Percentiles rank a stretch among this genome's conserved stretches.
Evolutionary conservation across 2,888 invertebrate species (phyloP).

Genomic region (Sphinx pinastri): DNA sequence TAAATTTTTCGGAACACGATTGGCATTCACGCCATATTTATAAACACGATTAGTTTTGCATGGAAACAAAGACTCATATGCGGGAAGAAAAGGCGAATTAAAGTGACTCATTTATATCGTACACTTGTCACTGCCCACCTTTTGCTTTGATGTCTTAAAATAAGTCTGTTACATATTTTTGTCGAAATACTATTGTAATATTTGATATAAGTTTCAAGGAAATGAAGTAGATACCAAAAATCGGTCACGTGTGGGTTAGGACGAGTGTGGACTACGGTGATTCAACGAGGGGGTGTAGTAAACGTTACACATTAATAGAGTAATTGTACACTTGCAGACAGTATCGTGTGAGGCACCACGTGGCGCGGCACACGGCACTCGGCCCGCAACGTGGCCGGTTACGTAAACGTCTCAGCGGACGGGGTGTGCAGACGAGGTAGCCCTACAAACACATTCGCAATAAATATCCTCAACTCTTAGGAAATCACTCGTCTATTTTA

Average conservation of each 20-base stretch:
- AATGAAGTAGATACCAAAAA: too few relatives aligned
- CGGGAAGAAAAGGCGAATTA: constrained; percentile 8
- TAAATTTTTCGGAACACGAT: constrained; percentile 32
- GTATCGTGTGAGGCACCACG: constrained; percentile 57
- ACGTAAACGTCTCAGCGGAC: constrained; percentile 48
- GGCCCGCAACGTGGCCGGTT: constrained; percentile 58
- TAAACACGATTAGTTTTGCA: constrained; percentile 31
- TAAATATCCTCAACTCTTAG: constrained; percentile 14
- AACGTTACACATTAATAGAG: constrained; percentile 32
- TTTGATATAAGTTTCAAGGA: not conserved
- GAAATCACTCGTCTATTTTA: not conserved
- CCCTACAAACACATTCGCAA: constrained; percentile 37
- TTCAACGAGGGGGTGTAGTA: not conserved
- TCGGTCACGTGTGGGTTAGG: not conserved
- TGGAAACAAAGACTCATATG: constrained; percentile 13
- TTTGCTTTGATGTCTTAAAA: constrained; percentile 39
- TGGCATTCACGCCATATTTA: constrained; percentile 28
- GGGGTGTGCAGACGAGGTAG: constrained; percentile 32
- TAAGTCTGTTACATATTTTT: constrained; percentile 29
- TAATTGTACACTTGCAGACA: constrained; percentile 44
- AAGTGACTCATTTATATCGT: constrained; percentile 15
- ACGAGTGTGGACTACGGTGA: too few relatives aligned
- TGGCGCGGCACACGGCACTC: constrained; percentile 49
- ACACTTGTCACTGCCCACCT: constrained; percentile 40
- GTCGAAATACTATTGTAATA: not conserved